Evolutionary conservation across 1,140 invertebrate species (phyloP), one percentile per base, ranked within the genome.

Genomic region (Drosophila subobscura): DNA sequence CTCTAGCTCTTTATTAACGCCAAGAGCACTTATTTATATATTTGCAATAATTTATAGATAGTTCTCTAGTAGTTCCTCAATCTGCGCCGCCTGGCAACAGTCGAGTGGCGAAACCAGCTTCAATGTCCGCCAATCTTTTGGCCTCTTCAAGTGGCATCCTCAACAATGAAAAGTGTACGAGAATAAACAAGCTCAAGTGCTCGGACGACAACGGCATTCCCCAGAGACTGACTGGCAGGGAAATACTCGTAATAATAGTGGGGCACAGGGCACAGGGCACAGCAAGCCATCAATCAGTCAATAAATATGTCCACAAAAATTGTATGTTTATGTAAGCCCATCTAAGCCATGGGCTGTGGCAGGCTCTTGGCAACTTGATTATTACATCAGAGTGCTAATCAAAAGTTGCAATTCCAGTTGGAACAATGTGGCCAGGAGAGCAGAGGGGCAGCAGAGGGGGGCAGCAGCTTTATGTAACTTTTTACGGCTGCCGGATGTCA

Each of bases 361-460:
- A 42, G 27, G 14, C 20, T 20, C 6, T 16, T 22, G n/a, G 22
- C 16, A 25, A 64, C 49, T 86, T 77, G 64, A 80, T 77, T 79
- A 80, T 80, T 81, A 64, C 60, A 67, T 74, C 72, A 77, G 75
- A 75, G 60, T 67, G 59, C 77, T 86, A 85, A 85, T 86, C 80
- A 85, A 86, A 80, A 77, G 77, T 81, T 77, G 49, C 73, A 74
- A 80, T 80, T 77, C 58, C 42, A 52, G 75, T 58, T 72, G 81
- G 66, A 66, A 79, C 53, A 63, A 72, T 65, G 59, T 67, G 10
- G 33, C 58, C 59, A 71, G 50, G 3, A 1, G 40, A 29, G 22
- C 10, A 51, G 42, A 14, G 16, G 42, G 5, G 4, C 25, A 25
- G 25, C 20, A 50, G 55, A 77, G 63, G 66, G 63, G 66, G 63